Conservation (phyloP, 2,113 vertebrate species). For the Orthonyx spaldingii region DNA sequence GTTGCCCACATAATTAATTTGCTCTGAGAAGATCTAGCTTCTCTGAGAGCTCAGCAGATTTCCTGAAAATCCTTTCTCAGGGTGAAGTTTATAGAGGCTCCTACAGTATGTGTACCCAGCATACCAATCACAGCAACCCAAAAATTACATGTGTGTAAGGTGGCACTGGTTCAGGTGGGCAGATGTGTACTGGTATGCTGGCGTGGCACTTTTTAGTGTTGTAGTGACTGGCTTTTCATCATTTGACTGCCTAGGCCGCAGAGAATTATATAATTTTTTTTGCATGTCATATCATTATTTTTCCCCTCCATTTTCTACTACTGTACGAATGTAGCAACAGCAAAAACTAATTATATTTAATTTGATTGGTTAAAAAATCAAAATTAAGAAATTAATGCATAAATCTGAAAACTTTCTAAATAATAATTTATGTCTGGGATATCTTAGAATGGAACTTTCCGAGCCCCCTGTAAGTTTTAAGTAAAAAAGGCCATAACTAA, state of each 20-base stretch:
- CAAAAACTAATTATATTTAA: not conserved
- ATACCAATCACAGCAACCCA: not conserved
- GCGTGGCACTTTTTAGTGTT: not conserved
- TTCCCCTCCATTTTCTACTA: not conserved
- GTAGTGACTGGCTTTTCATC: not conserved
- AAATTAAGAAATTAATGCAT: not conserved
- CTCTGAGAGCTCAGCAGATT: not conserved
- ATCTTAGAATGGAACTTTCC: not conserved
- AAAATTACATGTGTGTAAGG: not conserved
- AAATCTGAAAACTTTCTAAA: not conserved
- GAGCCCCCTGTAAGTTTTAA: not conserved
- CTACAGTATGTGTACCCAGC: not conserved
- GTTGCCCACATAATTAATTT: not conserved
- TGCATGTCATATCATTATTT: not conserved
- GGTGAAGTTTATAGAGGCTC: not conserved
- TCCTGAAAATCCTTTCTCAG: not conserved
- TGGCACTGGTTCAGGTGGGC: not conserved
- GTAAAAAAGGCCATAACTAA: not conserved
- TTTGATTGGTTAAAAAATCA: not conserved
- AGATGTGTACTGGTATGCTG: not conserved
- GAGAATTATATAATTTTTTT: not conserved
- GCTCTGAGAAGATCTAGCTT: not conserved
- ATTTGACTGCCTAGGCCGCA: not conserved
- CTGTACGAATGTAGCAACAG: not conserved
- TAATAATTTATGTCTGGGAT: not conserved